phyloP scores from a whole-genome alignment of 2,797 vertebrate genomes.

The Morelia viridis region DNA sequence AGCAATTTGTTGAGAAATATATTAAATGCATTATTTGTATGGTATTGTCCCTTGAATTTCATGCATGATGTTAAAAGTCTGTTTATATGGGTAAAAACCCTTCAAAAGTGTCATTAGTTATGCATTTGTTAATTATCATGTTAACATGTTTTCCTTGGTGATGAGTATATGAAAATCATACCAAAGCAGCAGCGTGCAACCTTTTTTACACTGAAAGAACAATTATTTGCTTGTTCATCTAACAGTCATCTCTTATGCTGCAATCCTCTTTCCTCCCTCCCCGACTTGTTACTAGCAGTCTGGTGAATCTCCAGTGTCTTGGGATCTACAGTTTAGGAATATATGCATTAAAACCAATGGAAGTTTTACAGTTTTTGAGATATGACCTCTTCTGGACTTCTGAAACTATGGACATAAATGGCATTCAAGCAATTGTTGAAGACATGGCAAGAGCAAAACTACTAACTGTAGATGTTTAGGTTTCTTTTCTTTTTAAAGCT shows the following conservation, averaged over 20 bases:
- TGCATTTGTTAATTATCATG: not conserved
- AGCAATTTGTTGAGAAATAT: not conserved
- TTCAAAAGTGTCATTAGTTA: not conserved
- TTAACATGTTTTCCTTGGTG: not conserved
- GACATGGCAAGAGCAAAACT: not conserved
- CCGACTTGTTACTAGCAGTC: not conserved
- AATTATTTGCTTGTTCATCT: not conserved
- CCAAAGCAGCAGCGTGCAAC: not conserved
- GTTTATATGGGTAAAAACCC: not conserved
- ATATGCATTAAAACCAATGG: not conserved
- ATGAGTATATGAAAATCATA: not conserved
- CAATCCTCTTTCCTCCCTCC: not conserved
- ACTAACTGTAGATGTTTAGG: not conserved
- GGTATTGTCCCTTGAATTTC: not conserved
- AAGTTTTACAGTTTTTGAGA: not conserved
- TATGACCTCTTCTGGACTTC: not conserved
- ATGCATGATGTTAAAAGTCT: not conserved
- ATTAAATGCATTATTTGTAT: not conserved
- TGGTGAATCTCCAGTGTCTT: not conserved
- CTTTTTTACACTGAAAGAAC: not conserved
- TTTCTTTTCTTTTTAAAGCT: not conserved
- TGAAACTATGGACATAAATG: not conserved
- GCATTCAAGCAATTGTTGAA: not conserved
- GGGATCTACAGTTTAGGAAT: not conserved
- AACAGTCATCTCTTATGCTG: not conserved